A percentile compares a stretch with the other conserved stretches of the same genome.
Evolutionary conservation across 2,797 vertebrate genomes (phyloP).

Genomic region (Oreochromis mossambicus): DNA sequence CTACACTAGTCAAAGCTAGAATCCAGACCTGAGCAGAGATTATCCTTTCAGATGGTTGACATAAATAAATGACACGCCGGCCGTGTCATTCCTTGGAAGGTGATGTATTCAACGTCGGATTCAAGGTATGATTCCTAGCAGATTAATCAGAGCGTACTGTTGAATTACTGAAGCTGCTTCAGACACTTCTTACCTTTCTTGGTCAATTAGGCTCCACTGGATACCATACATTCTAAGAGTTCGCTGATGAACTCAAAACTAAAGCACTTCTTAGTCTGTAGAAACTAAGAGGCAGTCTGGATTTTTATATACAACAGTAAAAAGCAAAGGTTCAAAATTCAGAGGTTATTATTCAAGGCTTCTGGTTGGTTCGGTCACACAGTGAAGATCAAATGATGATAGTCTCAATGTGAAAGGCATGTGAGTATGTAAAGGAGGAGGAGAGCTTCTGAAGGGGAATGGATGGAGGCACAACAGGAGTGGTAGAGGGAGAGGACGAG

Average conservation of each 20-base stretch:
- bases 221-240: constrained; percentile 51
- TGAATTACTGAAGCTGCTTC: constrained; percentile 1
- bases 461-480: constrained; percentile 42
- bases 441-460: constrained; percentile 63
- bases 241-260: constrained; percentile 35
- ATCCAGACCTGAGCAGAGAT: constrained; percentile 57
- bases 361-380: constrained; percentile 14
- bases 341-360: constrained; percentile 36
- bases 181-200: constrained; percentile 19
- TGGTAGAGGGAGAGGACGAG: constrained; percentile 57
- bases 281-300: constrained; percentile 35
- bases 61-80: constrained; percentile 6
- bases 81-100: neutral
- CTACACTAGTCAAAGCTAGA: constrained; percentile 51
- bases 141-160: constrained; percentile 3
- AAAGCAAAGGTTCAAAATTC: constrained; percentile 11
- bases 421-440: constrained; percentile 67
- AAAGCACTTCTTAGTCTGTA: constrained; percentile 58
- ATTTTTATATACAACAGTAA: constrained; percentile 62
- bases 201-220: constrained; percentile 22
- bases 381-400: constrained; percentile 73
- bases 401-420: constrained; percentile 76
- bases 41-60: constrained; percentile 21
- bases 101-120: neutral
- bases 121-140: neutral